Evolutionary conservation across 2,888 invertebrate genomes (phyloP).

Genomic region (Fissipunctia ypsillon): DNA sequence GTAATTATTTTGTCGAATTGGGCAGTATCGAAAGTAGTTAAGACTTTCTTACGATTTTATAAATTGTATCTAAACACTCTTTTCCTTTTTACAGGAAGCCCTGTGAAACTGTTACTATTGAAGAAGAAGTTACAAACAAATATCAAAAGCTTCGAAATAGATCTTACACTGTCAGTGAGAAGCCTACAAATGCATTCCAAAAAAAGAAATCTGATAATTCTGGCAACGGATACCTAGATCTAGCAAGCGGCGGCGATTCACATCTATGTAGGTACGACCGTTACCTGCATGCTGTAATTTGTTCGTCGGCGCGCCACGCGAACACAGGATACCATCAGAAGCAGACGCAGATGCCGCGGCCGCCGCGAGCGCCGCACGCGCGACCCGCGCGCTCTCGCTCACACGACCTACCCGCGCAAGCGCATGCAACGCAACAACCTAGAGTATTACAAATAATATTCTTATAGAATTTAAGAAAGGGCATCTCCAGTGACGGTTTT

Average conservation of each 20-base stretch:
- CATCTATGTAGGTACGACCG: slow-evolving; percentile 91
- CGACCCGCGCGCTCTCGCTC: slow-evolving; percentile 82
- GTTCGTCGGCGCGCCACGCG: slow-evolving; percentile 88
- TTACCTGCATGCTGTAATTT: slow-evolving; percentile 92
- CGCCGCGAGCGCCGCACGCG: slow-evolving; percentile 69
- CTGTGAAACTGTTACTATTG: slow-evolving; percentile 82
- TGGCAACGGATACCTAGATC: slow-evolving; percentile 91
- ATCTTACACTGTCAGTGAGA: slow-evolving; percentile 89
- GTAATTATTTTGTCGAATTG: no score
- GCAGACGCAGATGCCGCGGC: slow-evolving; percentile 75
- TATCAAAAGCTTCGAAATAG: slow-evolving; percentile 87
- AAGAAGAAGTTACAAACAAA: slow-evolving; percentile 83
- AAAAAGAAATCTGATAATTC: slow-evolving; percentile 82
- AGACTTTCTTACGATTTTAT: no score
- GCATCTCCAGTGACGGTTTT: slow-evolving; percentile 73
- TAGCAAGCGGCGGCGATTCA: slow-evolving; percentile 91
- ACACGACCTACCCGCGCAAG: slow-evolving; percentile 80
- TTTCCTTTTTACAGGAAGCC: slow-evolving; percentile 90
- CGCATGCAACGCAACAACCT: slow-evolving; percentile 78
- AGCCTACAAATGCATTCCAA: slow-evolving; percentile 84
- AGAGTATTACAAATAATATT: slow-evolving; percentile 88
- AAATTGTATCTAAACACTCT: not conserved
- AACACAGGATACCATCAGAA: slow-evolving; percentile 87
- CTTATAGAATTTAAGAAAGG: slow-evolving; percentile 84
- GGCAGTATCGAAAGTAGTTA: no score